Percentiles rank a stretch among this genome's conserved stretches.
Conservation (phyloP, 2,113 vertebrate species). For the Tychaedon coryphoeus region DNA sequence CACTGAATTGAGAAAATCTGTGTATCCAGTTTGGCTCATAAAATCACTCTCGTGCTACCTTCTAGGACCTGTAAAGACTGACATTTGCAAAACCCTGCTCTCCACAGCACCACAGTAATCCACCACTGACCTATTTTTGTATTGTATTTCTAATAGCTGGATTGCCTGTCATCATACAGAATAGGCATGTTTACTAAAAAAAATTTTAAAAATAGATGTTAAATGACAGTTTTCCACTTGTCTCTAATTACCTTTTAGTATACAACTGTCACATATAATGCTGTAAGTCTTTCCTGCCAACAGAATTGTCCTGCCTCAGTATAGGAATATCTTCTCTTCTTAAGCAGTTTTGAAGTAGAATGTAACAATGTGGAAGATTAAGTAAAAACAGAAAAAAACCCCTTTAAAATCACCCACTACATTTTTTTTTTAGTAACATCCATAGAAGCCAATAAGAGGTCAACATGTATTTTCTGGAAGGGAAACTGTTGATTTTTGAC, state of each 20-base stretch:
- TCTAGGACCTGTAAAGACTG: background rate
- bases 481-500: background rate
- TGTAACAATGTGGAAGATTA: background rate
- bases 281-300: background rate
- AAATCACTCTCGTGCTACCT: background rate
- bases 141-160: background rate
- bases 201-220: background rate
- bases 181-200: background rate
- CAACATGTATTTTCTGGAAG: background rate
- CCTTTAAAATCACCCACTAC: background rate
- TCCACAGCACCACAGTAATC: background rate
- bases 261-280: background rate
- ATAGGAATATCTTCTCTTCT: background rate
- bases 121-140: constrained; percentile 2
- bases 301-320: background rate
- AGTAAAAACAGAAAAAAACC: background rate
- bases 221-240: background rate
- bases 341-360: background rate
- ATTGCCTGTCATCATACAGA: background rate
- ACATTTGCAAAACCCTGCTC: background rate
- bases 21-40: background rate
- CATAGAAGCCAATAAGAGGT: background rate
- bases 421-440: background rate
- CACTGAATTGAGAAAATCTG: background rate
- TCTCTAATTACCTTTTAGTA: background rate